phyloP scores from a whole-genome alignment of 2,113 vertebrate genomes.

The Phalacrocorax carbo region DNA sequence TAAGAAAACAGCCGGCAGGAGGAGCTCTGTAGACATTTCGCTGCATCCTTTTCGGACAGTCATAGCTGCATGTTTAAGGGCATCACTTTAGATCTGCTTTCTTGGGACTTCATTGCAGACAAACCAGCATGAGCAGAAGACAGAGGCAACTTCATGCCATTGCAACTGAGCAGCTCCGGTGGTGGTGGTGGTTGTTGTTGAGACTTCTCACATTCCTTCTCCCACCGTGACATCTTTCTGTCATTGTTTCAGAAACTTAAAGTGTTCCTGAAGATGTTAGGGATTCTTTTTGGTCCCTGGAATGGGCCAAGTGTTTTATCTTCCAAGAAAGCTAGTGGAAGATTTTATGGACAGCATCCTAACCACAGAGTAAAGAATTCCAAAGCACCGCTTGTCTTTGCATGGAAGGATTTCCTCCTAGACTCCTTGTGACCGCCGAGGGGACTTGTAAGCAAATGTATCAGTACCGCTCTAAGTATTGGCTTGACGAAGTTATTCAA shows the following conservation, averaged over 20 bases:
- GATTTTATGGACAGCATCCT: not conserved
- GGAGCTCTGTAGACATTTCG: slow-evolving; percentile 36
- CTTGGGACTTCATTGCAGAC: not conserved
- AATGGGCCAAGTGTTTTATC: not conserved
- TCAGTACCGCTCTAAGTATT: not conserved
- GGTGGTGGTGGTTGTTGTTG: not conserved
- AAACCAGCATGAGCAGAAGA: not conserved
- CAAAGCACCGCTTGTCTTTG: not conserved
- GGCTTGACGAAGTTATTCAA: not conserved
- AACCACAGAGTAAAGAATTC: not conserved
- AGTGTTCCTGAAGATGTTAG: not conserved
- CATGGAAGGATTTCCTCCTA: not conserved
- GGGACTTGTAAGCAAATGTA: not conserved
- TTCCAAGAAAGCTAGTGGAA: not conserved
- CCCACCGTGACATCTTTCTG: not conserved
- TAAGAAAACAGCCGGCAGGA: slow-evolving; percentile 38
- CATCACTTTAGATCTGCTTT: not conserved
- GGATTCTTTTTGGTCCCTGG: not conserved
- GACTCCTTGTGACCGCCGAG: not conserved
- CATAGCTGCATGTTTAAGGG: not conserved
- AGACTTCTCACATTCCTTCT: not conserved
- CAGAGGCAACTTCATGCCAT: not conserved
- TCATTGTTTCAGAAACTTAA: not conserved
- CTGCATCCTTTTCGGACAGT: not conserved
- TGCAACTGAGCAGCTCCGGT: not conserved